Evolutionary conservation across 1,140 invertebrate species (phyloP).

Genomic region (Aphaenogaster ashmeadi): DNA sequence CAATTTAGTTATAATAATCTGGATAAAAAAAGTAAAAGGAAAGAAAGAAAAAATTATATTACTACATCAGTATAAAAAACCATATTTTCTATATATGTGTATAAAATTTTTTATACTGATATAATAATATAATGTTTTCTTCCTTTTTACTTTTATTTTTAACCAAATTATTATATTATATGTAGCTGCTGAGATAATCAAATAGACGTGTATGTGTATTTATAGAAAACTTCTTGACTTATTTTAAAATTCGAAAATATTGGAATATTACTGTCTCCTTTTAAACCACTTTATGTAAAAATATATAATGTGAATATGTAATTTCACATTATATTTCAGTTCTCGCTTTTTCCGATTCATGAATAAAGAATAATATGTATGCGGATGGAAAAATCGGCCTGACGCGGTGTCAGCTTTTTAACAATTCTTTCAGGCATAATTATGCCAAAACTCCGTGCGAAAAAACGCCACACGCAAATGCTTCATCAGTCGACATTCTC

Average conservation of each 20-base stretch:
- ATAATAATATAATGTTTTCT: no score
- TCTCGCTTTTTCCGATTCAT: background rate
- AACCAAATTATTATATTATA: background rate
- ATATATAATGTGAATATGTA: background rate
- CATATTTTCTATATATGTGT: no score
- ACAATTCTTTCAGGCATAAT: conserved; percentile 24
- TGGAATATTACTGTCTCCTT: background rate
- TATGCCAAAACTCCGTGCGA: conserved; percentile 9
- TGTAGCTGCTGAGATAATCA: background rate
- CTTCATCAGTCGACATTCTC: conserved; percentile 52
- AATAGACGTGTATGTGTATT: background rate
- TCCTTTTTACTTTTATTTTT: no score
- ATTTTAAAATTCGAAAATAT: background rate
- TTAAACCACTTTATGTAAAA: background rate
- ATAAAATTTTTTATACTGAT: no score
- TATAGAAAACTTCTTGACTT: background rate
- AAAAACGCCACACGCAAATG: conserved; percentile 25
- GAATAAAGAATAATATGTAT: background rate
- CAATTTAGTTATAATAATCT: background rate
- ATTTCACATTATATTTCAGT: background rate
- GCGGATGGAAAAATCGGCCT: background rate
- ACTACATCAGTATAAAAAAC: no score
- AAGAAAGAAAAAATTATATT: background rate
- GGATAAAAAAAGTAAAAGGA: background rate
- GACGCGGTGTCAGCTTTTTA: conserved; percentile 9